Evolutionary conservation across 2,113 vertebrate genomes (phyloP).

Genomic region (Buteo buteo): DNA sequence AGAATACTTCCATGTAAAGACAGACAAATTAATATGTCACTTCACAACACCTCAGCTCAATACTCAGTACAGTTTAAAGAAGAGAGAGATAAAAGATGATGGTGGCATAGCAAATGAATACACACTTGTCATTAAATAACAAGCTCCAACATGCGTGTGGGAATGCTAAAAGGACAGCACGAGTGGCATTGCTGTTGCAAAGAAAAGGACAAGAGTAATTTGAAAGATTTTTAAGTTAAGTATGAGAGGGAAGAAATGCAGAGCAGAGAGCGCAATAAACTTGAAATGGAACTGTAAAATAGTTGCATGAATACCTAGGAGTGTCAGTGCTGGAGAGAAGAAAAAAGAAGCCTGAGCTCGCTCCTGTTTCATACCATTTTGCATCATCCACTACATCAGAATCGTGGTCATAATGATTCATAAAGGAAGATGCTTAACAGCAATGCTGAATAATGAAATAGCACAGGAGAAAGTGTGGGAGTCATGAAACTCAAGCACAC

Average conservation of each 20-base stretch:
- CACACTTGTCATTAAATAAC: background rate
- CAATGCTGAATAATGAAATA: background rate
- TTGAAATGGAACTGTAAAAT: background rate
- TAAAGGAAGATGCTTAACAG: background rate
- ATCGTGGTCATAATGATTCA: background rate
- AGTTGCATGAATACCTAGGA: background rate
- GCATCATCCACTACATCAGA: background rate
- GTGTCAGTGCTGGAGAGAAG: accelerated
- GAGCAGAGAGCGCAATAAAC: background rate
- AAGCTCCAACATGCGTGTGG: background rate
- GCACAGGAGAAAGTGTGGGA: background rate
- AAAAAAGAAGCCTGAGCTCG: background rate
- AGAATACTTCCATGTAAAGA: background rate
- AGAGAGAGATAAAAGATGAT: background rate
- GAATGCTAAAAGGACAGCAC: background rate
- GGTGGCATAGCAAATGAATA: background rate
- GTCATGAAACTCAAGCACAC: accelerated
- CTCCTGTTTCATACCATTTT: background rate
- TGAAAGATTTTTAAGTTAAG: background rate
- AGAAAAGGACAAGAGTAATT: background rate
- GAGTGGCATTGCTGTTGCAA: background rate
- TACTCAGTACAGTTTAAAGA: background rate
- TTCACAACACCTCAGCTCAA: background rate
- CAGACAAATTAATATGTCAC: background rate
- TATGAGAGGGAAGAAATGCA: background rate